A percentile compares a stretch with the other conserved stretches of the same genome.
phyloP scores from a whole-genome alignment of 2,888 invertebrate genomes.

The Zonitis immaculata region DNA sequence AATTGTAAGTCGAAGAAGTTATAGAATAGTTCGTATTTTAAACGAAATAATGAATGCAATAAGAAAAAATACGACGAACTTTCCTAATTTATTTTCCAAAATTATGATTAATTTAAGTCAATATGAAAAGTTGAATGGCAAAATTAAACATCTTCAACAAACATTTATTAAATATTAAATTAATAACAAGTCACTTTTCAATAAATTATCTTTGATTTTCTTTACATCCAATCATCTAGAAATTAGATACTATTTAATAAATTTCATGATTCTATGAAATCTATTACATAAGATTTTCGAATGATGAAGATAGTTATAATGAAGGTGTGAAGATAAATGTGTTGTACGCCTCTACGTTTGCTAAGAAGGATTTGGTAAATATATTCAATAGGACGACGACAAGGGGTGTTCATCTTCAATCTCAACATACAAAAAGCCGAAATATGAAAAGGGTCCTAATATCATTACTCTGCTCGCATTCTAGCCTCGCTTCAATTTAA shows the following conservation, averaged over 20 bases:
- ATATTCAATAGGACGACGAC: conserved; percentile 2
- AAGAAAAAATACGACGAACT: too few relatives aligned
- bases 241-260: too few relatives aligned
- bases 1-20: too few relatives aligned
- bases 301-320: not conserved
- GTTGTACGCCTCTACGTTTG: not conserved
- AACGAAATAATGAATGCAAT: too few relatives aligned
- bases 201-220: not conserved
- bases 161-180: not conserved
- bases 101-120: not conserved
- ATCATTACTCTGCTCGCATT: not conserved
- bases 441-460: conserved; percentile 6
- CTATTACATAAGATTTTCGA: too few relatives aligned
- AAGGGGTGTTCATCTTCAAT: conserved; percentile 3
- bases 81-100: too few relatives aligned
- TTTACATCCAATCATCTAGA: not conserved
- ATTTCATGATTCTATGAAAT: too few relatives aligned
- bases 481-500: not conserved
- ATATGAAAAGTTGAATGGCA: not conserved
- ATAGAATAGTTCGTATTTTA: too few relatives aligned
- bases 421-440: not conserved
- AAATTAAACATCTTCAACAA: not conserved
- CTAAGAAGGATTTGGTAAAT: not conserved
- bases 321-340: not conserved
- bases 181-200: not conserved